Percentiles rank a stretch among this genome's conserved stretches.
Evolutionary conservation across 2,888 invertebrate species (phyloP).

Genomic region (Cepaea hortensis): DNA sequence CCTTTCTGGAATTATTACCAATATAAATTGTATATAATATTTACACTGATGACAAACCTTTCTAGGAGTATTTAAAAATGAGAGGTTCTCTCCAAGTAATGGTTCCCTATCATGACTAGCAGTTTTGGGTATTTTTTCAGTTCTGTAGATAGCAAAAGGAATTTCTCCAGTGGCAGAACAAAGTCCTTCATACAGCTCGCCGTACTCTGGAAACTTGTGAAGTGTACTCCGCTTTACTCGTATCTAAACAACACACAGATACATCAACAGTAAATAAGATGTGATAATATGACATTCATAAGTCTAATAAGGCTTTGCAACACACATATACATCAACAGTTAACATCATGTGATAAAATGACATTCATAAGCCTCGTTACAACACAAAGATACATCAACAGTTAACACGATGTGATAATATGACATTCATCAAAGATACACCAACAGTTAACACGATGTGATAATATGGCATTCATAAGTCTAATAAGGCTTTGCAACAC

Average conservation of each 20-base stretch:
- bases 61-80: neutral
- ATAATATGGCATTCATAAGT: too few species aligned
- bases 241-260: slow-evolving; percentile 82
- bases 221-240: slow-evolving; percentile 96
- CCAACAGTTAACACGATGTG: too few species aligned
- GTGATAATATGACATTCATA: neutral
- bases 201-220: slow-evolving; percentile 96
- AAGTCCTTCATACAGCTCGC: slow-evolving; percentile 96
- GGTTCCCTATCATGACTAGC: neutral
- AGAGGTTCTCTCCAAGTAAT: slow-evolving; percentile 30
- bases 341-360: too few species aligned
- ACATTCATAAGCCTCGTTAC: too few species aligned
- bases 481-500: too few species aligned
- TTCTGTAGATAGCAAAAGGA: slow-evolving; percentile 98
- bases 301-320: neutral
- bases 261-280: neutral
- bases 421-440: too few species aligned
- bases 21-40: too few species aligned
- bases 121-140: slow-evolving; percentile 79
- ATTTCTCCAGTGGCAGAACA: slow-evolving; percentile 98
- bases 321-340: neutral
- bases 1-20: too few species aligned
- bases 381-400: too few species aligned
- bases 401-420: too few species aligned
- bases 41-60: slow-evolving; percentile 24